A percentile compares a stretch with the other conserved stretches of the same genome.
These are phyloP conservation scores for Pheucticus melanocephalus DNA, from an alignment of 2,113 vertebrate species.

Conservation along the genomic window DNA sequence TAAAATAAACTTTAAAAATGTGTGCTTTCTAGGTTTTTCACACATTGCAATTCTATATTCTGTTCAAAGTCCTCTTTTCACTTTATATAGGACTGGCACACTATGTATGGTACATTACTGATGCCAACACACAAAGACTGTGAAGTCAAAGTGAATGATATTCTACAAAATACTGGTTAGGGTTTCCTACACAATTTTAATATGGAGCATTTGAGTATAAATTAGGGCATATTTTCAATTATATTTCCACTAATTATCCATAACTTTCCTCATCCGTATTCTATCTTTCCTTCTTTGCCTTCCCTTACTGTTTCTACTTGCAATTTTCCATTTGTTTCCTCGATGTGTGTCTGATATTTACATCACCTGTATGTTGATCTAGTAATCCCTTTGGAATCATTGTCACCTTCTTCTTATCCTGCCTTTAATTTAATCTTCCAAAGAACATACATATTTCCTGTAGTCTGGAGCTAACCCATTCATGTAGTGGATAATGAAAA, in stretches of 20 bases:
- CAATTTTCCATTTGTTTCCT: not conserved
- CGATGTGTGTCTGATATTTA: not conserved
- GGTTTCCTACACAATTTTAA: not conserved
- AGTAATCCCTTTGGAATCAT: not conserved
- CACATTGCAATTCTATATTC: not conserved
- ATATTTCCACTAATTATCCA: not conserved
- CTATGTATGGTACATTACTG: not conserved
- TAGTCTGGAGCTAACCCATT: not conserved
- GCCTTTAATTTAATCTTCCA: not conserved
- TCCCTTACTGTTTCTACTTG: not conserved
- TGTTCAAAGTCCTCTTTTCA: not conserved
- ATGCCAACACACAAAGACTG: not conserved
- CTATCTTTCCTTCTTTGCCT: not conserved
- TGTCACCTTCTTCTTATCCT: not conserved
- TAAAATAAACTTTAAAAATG: not conserved
- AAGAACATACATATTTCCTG: not conserved
- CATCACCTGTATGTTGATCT: not conserved
- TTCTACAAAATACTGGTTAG: not conserved
- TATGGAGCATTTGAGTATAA: not conserved
- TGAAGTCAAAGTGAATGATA: not conserved
- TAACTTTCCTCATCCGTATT: not conserved
- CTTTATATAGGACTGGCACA: not conserved
- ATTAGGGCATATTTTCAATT: not conserved
- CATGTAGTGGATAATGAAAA: not conserved
- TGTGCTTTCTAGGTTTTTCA: not conserved